Percentiles rank a stretch among this genome's conserved stretches.
Conservation (phyloP, 2,888 invertebrate genomes). For the Hydraecia micacea region DNA sequence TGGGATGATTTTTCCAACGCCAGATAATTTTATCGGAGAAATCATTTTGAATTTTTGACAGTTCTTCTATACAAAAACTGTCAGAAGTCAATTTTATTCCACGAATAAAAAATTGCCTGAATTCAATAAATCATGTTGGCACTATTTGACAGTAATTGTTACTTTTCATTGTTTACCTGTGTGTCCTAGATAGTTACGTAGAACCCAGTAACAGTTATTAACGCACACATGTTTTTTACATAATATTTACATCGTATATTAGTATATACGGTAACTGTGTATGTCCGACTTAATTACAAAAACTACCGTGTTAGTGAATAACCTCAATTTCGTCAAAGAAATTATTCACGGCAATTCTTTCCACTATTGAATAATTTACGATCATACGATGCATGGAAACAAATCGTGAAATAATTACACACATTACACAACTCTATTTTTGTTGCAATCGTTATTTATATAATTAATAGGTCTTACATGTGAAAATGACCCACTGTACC, state of each 20-base stretch:
- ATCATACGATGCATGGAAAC: slow-evolving; percentile 47
- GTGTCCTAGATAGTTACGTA: slow-evolving; percentile 11
- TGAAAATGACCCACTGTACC: slow-evolving; percentile 20
- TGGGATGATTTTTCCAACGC: no score
- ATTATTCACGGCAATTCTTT: slow-evolving; percentile 63
- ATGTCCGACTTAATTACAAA: slow-evolving; percentile 32
- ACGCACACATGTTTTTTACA: slow-evolving; percentile 17
- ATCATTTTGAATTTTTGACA: no score
- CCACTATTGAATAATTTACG: slow-evolving; percentile 42
- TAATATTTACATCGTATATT: slow-evolving; percentile 39
- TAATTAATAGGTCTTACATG: slow-evolving; percentile 41
- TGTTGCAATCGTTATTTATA: slow-evolving; percentile 33
- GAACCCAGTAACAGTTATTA: slow-evolving; percentile 10
- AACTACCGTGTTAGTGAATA: slow-evolving; percentile 46
- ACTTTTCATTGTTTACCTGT: background rate
- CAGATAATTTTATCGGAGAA: no score
- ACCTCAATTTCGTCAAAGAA: slow-evolving; percentile 50
- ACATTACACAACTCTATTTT: slow-evolving; percentile 51
- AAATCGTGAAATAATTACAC: slow-evolving; percentile 58
- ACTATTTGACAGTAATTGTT: background rate
- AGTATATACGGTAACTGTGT: no score
- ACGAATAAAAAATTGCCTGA: no score
- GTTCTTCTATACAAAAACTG: no score
- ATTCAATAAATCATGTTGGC: background rate
- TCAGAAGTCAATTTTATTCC: no score